A percentile compares a stretch with the other conserved stretches of the same genome.
Conservation (phyloP, 2,888 invertebrate genomes). For the Dioctria rufipes region DNA sequence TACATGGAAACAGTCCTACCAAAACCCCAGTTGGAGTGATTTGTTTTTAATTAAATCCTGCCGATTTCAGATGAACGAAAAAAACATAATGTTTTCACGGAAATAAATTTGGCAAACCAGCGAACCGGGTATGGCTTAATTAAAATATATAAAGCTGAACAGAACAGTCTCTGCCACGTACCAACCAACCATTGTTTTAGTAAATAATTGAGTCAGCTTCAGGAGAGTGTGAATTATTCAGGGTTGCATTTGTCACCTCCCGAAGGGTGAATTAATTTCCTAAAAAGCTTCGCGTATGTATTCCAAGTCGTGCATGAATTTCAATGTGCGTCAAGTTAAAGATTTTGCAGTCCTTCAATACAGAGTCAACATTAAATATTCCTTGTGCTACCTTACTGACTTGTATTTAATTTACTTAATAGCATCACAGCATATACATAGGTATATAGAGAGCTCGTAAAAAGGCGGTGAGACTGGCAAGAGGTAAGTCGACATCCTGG, state of each 20-base stretch:
- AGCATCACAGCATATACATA: not conserved
- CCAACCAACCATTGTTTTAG: conserved; percentile 30
- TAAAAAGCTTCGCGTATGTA: not conserved
- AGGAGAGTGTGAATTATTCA: conserved; percentile 29
- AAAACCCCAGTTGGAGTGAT: too few species aligned
- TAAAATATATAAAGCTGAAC: conserved; percentile 32
- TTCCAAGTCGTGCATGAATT: conserved; percentile 29
- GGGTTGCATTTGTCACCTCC: conserved; percentile 46
- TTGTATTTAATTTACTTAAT: conserved; percentile 52
- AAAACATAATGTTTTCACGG: conserved; percentile 2
- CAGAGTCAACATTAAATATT: conserved; percentile 27
- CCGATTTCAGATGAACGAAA: not conserved
- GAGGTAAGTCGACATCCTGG: conserved; percentile 30
- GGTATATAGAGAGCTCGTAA: not conserved
- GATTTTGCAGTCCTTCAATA: conserved; percentile 48
- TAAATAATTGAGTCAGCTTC: conserved; percentile 45
- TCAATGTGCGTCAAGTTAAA: conserved; percentile 32
- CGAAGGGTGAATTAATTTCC: conserved; percentile 44
- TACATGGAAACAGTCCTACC: too few species aligned
- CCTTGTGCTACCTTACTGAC: conserved; percentile 45
- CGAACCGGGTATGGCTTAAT: conserved; percentile 29
- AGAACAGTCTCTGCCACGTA: not conserved
- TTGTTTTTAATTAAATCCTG: too few species aligned
- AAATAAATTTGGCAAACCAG: conserved; percentile 8
- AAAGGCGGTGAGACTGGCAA: conserved; percentile 19